Conservation (phyloP, 92 coral and sea anemone species). For the Galaxea fascicularis region DNA sequence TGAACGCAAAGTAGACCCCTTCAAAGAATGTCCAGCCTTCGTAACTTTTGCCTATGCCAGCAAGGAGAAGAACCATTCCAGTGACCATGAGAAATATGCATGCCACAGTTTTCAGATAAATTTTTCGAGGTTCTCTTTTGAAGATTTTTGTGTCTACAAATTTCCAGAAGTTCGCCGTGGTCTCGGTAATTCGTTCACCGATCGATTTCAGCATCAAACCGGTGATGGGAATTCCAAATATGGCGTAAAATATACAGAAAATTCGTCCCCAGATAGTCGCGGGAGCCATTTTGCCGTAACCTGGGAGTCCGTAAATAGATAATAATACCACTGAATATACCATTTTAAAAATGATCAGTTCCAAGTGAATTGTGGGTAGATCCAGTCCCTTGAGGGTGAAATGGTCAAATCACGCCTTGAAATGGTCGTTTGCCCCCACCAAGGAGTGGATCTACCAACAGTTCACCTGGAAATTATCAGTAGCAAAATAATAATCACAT, state of each 20-base stretch:
- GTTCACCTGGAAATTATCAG: too few species aligned
- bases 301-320: conserved; percentile 26
- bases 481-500: too few species aligned
- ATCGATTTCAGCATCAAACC: conserved; percentile 99
- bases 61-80: conserved; percentile 79
- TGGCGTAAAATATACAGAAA: conserved; percentile 96
- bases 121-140: conserved; percentile 81
- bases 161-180: conserved; percentile 82
- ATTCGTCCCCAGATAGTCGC: conserved; percentile 93
- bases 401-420: too few species aligned
- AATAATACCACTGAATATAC: not conserved
- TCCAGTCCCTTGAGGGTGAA: too few species aligned
- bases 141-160: conserved; percentile 78
- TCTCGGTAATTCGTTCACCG: conserved; percentile 96
- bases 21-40: conserved; percentile 99
- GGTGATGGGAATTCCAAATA: conserved; percentile 98
- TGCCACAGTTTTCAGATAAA: conserved; percentile 85
- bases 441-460: too few species aligned
- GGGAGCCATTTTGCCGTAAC: conserved; percentile 98
- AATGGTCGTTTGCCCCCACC: too few species aligned
- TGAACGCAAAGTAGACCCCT: conserved; percentile 97
- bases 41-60: conserved; percentile 89
- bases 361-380: too few species aligned
- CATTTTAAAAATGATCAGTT: too few species aligned
- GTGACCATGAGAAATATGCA: conserved; percentile 85